Evolutionary conservation across 2,113 vertebrate genomes (phyloP).

Genomic region (Gymnobelideus leadbeateri): DNA sequence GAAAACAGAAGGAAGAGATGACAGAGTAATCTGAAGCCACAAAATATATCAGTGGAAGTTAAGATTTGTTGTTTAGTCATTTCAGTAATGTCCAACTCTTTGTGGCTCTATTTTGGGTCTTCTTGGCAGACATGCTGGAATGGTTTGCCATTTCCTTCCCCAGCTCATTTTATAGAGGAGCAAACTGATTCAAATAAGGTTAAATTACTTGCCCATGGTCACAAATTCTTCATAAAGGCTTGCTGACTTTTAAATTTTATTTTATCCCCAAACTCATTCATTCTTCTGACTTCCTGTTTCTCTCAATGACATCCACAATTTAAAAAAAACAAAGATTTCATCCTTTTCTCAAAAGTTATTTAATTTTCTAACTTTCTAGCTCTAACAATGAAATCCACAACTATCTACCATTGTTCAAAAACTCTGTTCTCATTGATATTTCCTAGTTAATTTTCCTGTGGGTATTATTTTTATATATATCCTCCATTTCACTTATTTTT

Average conservation of each 20-base stretch:
- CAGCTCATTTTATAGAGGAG: no score
- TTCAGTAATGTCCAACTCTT: background rate
- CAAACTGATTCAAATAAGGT: no score
- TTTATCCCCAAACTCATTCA: no score
- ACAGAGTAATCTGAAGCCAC: background rate
- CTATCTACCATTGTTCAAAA: background rate
- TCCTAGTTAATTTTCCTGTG: background rate
- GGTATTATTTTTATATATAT: background rate
- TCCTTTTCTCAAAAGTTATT: no score
- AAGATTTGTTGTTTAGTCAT: background rate
- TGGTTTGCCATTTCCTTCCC: background rate
- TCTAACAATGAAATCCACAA: background rate
- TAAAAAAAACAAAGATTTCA: no score
- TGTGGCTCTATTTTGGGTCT: background rate
- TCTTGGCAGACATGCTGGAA: background rate
- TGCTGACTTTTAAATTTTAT: no score
- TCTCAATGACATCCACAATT: no score
- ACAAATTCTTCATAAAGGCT: no score
- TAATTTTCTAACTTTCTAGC: no score
- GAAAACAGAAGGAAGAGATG: background rate
- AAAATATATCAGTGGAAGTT: background rate
- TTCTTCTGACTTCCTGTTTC: no score
- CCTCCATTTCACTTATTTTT: background rate
- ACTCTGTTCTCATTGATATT: background rate
- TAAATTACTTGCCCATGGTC: no score